phyloP scores from a whole-genome alignment of 2,888 invertebrate species.

The Palloptera scutellata region DNA sequence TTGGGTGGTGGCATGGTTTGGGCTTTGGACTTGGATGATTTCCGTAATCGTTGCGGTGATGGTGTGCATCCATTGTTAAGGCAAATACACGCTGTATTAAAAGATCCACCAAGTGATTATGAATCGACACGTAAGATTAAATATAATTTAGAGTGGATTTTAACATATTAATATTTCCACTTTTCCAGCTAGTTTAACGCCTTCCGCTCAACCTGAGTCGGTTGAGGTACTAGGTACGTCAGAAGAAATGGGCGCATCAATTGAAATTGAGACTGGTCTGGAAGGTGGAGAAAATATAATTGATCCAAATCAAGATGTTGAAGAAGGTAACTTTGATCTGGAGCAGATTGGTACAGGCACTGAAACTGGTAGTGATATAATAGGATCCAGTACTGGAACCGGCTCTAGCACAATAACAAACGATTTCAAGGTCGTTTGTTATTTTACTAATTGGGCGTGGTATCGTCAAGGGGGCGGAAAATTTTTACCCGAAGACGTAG shows the following conservation, averaged over 20 bases:
- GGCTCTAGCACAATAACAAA: slow-evolving; percentile 34
- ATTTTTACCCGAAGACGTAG: slow-evolving; percentile 82
- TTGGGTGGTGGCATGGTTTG: slow-evolving; percentile 91
- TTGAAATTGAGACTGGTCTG: slow-evolving; percentile 47
- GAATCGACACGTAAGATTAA: slow-evolving; percentile 53
- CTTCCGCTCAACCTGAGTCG: slow-evolving; percentile 41
- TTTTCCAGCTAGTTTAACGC: slow-evolving; percentile 45
- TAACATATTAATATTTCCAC: neutral
- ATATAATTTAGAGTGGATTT: neutral
- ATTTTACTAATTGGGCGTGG: slow-evolving; percentile 96
- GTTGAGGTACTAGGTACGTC: slow-evolving; percentile 47
- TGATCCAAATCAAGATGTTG: slow-evolving; percentile 52
- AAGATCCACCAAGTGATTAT: slow-evolving; percentile 62
- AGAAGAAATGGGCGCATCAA: slow-evolving; percentile 44
- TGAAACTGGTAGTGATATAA: slow-evolving; percentile 13
- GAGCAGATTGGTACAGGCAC: slow-evolving; percentile 33
- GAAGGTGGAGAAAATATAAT: slow-evolving; percentile 40
- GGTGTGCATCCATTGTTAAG: slow-evolving; percentile 82
- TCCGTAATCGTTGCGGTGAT: slow-evolving; percentile 79
- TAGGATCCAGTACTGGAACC: slow-evolving; percentile 17
- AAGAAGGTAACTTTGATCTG: slow-evolving; percentile 46
- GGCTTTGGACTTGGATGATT: slow-evolving; percentile 90
- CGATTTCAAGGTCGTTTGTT: slow-evolving; percentile 83
- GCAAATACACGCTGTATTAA: slow-evolving; percentile 77
- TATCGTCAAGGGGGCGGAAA: slow-evolving; percentile 85